Evolutionary conservation across 2,113 vertebrate genomes (phyloP).

Genomic region (Bothrops jararaca): DNA sequence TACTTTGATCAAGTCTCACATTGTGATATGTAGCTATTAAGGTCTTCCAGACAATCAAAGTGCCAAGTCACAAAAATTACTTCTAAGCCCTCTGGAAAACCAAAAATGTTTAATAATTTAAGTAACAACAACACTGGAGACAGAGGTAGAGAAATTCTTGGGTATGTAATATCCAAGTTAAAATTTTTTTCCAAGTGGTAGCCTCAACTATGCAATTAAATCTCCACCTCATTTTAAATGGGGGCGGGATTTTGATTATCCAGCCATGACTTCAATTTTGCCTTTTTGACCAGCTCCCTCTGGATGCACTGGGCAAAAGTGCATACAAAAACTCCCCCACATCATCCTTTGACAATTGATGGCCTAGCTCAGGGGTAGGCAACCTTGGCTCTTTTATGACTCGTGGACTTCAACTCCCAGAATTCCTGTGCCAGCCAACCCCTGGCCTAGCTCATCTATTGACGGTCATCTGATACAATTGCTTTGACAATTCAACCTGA

Average conservation of each 20-base stretch:
- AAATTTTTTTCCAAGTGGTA: background rate
- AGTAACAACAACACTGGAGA: background rate
- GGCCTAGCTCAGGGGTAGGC: background rate
- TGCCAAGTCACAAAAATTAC: background rate
- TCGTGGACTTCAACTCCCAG: no score
- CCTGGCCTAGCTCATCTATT: background rate
- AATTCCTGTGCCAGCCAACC: no score
- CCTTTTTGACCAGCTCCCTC: background rate
- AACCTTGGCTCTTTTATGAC: no score
- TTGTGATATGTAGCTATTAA: background rate
- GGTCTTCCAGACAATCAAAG: background rate
- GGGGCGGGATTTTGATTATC: background rate
- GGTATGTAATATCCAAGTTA: background rate
- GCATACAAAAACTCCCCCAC: background rate
- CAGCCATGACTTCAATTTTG: background rate
- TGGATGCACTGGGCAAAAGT: background rate
- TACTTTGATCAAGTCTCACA: background rate
- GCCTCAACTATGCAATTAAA: background rate
- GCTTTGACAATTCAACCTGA: background rate
- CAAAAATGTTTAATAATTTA: background rate
- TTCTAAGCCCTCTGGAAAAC: background rate
- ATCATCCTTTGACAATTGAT: background rate
- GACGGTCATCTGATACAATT: background rate
- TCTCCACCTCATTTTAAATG: background rate
- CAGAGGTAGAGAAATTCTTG: background rate